phyloP scores from a whole-genome alignment of 2,888 invertebrate genomes.

The Drosophila pseudotalamancana region DNA sequence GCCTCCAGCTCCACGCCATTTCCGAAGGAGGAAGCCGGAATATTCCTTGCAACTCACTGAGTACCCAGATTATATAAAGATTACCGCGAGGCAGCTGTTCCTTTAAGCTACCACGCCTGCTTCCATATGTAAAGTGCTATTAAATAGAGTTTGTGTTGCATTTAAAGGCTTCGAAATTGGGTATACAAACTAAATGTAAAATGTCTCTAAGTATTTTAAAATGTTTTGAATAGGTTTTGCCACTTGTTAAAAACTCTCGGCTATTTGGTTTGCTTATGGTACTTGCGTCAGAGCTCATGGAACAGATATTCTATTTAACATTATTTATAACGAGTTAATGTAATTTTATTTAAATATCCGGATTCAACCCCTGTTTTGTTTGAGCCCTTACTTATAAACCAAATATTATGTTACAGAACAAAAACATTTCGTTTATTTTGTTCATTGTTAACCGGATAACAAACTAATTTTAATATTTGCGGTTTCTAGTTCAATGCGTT shows the following conservation, averaged over 20 bases:
- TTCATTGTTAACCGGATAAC: not conserved
- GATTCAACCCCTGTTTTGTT: no score
- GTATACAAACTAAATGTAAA: not conserved
- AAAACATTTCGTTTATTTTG: not conserved
- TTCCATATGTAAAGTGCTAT: not conserved
- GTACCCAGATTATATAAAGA: constrained; percentile 40
- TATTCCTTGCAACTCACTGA: constrained; percentile 33
- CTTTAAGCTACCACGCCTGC: constrained; percentile 4
- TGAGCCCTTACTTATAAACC: no score
- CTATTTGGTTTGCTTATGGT: no score
- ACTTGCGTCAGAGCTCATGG: no score
- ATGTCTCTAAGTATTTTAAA: not conserved
- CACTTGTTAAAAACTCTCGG: no score
- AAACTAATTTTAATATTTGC: not conserved
- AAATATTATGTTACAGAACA: not conserved
- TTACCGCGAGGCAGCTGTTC: constrained; percentile 38
- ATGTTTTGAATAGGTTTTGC: no score
- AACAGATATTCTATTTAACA: no score
- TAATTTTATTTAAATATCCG: no score
- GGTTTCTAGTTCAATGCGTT: not conserved
- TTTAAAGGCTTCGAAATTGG: not conserved
- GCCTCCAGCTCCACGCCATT: not conserved
- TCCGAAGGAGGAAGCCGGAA: constrained; percentile 18
- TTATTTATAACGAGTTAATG: no score
- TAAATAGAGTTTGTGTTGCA: not conserved